Evolutionary conservation across 2,113 vertebrate species (phyloP).

Genomic region (Planiliza haematocheilus): DNA sequence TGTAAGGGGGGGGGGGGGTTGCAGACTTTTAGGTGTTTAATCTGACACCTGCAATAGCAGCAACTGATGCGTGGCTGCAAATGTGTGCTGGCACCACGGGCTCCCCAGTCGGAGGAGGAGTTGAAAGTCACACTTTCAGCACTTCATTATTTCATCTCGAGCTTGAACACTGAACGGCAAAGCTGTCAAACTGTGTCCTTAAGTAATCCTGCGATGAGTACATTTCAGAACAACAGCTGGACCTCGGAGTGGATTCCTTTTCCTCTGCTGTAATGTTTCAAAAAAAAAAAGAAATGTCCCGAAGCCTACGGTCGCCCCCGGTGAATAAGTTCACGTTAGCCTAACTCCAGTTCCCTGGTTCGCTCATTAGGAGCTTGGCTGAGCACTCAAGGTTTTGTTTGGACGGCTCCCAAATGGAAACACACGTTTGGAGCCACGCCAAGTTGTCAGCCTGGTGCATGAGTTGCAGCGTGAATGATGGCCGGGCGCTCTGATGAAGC

Average conservation of each 20-base stretch:
- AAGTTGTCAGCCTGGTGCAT: constrained; percentile 63
- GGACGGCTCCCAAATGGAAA: constrained; percentile 80
- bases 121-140: constrained; percentile 37
- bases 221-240: constrained; percentile 25
- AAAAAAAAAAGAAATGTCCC: not conserved
- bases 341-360: constrained; percentile 55
- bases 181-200: constrained; percentile 41
- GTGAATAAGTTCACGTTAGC: constrained; percentile 71
- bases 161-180: constrained; percentile 20
- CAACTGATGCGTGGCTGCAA: constrained; percentile 20
- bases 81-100: constrained; percentile 10
- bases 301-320: constrained; percentile 48
- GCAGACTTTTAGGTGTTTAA: constrained; percentile 23
- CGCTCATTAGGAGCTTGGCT: constrained; percentile 74
- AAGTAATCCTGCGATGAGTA: constrained; percentile 40
- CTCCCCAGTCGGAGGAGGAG: constrained; percentile 9
- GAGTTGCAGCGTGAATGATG: constrained; percentile 73
- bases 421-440: constrained; percentile 71
- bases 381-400: constrained; percentile 74
- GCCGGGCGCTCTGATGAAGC: constrained; percentile 33
- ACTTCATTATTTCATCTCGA: constrained; percentile 44
- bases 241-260: constrained; percentile 35
- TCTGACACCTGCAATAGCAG: constrained; percentile 36
- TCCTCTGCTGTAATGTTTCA: constrained; percentile 24
- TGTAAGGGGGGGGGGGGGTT: constrained; percentile 4